Percentiles rank a stretch among this genome's conserved stretches.
Evolutionary conservation across 2,797 vertebrate genomes (phyloP).

Genomic region (Eospalax fontanierii): DNA sequence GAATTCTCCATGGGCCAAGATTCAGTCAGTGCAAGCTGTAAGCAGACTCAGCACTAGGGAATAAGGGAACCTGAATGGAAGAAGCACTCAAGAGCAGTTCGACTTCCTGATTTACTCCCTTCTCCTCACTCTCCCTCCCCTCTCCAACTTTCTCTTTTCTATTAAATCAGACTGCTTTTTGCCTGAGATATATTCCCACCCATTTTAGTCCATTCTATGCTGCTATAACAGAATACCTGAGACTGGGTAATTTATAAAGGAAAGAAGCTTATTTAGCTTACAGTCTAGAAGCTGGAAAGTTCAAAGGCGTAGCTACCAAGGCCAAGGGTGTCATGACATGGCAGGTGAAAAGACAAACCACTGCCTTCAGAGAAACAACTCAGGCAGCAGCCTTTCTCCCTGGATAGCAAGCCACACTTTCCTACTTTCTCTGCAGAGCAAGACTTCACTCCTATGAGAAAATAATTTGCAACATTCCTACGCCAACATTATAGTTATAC

Average conservation of each 20-base stretch:
- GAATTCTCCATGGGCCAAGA: not conserved
- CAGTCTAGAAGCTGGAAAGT: not conserved
- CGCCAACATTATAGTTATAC: no score
- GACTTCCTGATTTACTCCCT: not conserved
- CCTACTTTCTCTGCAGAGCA: not conserved
- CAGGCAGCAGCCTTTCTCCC: fast-evolving
- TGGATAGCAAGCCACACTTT: not conserved
- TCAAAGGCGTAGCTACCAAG: not conserved
- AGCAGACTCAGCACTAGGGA: slow-evolving; percentile 2
- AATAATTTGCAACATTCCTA: no score
- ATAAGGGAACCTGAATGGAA: not conserved
- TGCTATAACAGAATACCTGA: not conserved
- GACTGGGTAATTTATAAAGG: not conserved
- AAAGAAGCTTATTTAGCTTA: not conserved
- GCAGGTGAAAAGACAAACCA: not conserved
- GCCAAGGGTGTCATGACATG: not conserved
- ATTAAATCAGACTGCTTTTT: not conserved
- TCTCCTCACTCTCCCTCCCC: no score
- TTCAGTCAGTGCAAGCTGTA: slow-evolving; percentile 48
- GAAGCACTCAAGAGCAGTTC: not conserved
- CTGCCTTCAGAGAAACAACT: no score
- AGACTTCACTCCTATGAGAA: not conserved
- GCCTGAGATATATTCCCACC: not conserved
- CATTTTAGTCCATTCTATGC: not conserved
- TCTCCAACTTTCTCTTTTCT: not conserved